These are phyloP conservation scores for Acleris literana DNA, from an alignment of 2,888 invertebrate species.

Conservation along the genomic window DNA sequence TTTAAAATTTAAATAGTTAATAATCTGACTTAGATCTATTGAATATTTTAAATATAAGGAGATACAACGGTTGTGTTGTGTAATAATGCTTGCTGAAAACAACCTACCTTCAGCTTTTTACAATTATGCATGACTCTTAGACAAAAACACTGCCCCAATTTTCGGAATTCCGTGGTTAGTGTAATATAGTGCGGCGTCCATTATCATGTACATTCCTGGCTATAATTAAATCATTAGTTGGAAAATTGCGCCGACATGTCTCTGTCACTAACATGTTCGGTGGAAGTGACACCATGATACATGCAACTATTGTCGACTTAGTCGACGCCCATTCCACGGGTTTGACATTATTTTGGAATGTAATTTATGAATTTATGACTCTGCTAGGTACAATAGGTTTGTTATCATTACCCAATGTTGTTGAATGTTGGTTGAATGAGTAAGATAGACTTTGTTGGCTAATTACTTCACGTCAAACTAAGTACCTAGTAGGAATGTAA, in stretches of 20 bases:
- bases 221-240: constrained; percentile 35
- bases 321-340: constrained; percentile 22
- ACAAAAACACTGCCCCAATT: constrained; percentile 1
- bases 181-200: constrained; percentile 14
- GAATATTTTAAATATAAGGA: no score
- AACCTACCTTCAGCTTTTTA: no score
- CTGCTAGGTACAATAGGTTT: neutral
- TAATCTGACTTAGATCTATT: no score
- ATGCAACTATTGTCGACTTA: constrained; percentile 25
- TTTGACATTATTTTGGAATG: constrained; percentile 15
- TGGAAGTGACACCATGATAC: constrained; percentile 22
- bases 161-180: constrained; percentile 5
- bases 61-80: no score
- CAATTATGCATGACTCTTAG: neutral
- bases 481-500: no score
- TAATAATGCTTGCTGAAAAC: no score
- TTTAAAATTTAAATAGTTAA: no score
- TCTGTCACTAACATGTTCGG: constrained; percentile 28
- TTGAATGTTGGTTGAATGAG: no score
- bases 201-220: constrained; percentile 31
- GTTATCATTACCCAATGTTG: neutral
- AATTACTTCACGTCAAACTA: no score
- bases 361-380: constrained; percentile 1
- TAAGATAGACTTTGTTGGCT: no score
- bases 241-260: constrained; percentile 32